Conservation (phyloP, 1,140 invertebrate species). For the Onthophagus taurus region DNA sequence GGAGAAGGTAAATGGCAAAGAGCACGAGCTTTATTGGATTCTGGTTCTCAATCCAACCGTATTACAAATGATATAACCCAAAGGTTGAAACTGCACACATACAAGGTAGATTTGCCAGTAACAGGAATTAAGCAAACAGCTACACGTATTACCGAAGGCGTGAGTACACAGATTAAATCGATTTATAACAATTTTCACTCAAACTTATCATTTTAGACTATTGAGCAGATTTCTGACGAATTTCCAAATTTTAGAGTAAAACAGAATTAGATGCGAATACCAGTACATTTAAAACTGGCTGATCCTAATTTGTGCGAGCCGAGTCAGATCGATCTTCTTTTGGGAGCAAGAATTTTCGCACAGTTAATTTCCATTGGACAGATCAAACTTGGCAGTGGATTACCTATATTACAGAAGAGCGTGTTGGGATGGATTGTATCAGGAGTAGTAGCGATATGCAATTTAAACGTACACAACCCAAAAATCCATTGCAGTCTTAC, state of each 20-base stretch:
- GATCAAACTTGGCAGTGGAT: constrained; percentile 21
- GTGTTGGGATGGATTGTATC: constrained; percentile 12
- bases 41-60: background rate
- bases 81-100: background rate
- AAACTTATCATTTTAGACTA: no score
- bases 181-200: no score
- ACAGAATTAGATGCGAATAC: no score
- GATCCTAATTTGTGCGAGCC: constrained; percentile 21
- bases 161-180: no score
- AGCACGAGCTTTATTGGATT: background rate
- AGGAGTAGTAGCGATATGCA: no score
- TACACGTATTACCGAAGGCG: no score
- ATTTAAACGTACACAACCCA: no score
- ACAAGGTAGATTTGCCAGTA: background rate
- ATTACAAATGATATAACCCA: background rate
- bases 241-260: no score
- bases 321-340: constrained; percentile 21
- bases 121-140: constrained; percentile 9
- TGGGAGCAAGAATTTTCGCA: constrained; percentile 24
- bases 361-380: constrained; percentile 21
- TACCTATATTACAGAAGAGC: constrained; percentile 30
- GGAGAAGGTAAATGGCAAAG: background rate
- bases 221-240: no score
- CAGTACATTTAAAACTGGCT: constrained; percentile 19
- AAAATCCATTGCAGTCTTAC: no score